Base-by-base conservation (phyloP, 1,140 invertebrate species). In the Nixonia krombeini region DNA sequence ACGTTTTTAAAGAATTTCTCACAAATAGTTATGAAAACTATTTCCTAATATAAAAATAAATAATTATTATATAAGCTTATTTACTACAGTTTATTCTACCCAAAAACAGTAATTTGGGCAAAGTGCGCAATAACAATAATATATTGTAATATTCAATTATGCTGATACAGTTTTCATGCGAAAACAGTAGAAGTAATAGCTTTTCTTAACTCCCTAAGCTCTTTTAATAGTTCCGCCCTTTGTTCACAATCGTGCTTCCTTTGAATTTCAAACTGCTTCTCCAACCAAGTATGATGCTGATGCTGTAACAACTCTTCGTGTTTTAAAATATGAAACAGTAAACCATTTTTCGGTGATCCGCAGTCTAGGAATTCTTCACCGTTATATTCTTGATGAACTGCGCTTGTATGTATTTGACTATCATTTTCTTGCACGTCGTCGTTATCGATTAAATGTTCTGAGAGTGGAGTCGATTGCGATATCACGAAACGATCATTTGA, bases 241-340 rank as follows among this genome's bases (percentile, higher is more conserved):
- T 73, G 68, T 28, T 70, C 49, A 5, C 50, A 31, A 38, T 74
- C 67, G 26, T 78, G 65, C 15, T 73, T 71, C 45, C 73, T 65
- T 26, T 78, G 76, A 26, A 74, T 68, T 29, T 73, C 71, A 35
- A 78, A 76, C 38, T 78, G 76, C 16, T 66, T 61, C 26, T 78
- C 76, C 59, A 78, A 62, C 76, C 76, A 78, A 1, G 13, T n/a
- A 6, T 72, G 72, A 55, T 78, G 74, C 15, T 71, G 42, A 13
- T 70, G 5, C 25, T 78, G 74, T 53, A 78, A 38, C 6, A 62
- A 2, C 57, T 75, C 67, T 23, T 76, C 62, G 21, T 78, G 70
- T 40, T 72, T 63, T 15, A 76, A 31, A 8, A 78, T 37, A 9
- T 41, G 10, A 9, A 26, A 25, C 13, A 78, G 49, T 7, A 70